phyloP scores from a whole-genome alignment of 2,888 invertebrate genomes.

The Nymphalis c-album region DNA sequence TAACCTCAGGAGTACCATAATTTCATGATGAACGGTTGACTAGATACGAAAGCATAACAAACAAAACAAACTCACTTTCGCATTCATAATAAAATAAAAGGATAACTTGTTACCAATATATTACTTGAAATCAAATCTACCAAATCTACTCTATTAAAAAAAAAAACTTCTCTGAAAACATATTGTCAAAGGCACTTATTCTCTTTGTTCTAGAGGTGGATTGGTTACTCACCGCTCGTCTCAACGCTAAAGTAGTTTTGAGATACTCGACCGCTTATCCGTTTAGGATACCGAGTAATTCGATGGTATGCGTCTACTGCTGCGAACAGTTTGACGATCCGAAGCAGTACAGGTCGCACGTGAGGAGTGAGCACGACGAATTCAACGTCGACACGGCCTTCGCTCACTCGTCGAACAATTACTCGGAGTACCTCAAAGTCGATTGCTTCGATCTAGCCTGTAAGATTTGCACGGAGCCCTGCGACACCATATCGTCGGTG shows the following conservation, averaged over 20 bases:
- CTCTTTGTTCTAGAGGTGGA: constrained; percentile 70
- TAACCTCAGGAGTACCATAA: no score
- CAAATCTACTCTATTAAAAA: constrained; percentile 10
- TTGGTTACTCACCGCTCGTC: constrained; percentile 60
- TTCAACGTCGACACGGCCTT: constrained; percentile 55
- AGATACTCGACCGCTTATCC: constrained; percentile 64
- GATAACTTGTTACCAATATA: neutral
- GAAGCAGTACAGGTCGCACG: constrained; percentile 54
- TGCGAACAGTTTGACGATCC: constrained; percentile 55
- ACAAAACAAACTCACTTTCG: no score
- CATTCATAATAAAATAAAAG: no score
- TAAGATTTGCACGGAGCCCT: constrained; percentile 50
- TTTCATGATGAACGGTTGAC: no score
- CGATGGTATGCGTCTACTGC: constrained; percentile 65
- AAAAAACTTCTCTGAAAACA: constrained; percentile 15
- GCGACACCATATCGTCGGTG: constrained; percentile 44
- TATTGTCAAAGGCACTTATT: constrained; percentile 46
- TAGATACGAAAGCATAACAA: no score
- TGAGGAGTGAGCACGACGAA: constrained; percentile 51
- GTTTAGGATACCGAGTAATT: constrained; percentile 61
- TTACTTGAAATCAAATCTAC: constrained; percentile 9
- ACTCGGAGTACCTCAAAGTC: constrained; percentile 48
- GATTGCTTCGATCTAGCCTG: constrained; percentile 62
- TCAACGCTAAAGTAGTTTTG: constrained; percentile 63
- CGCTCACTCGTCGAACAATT: constrained; percentile 46